Evolutionary conservation across 2,797 vertebrate genomes (phyloP), one percentile per base, ranked within the genome.

Genomic region (Sebastes oblongus): DNA sequence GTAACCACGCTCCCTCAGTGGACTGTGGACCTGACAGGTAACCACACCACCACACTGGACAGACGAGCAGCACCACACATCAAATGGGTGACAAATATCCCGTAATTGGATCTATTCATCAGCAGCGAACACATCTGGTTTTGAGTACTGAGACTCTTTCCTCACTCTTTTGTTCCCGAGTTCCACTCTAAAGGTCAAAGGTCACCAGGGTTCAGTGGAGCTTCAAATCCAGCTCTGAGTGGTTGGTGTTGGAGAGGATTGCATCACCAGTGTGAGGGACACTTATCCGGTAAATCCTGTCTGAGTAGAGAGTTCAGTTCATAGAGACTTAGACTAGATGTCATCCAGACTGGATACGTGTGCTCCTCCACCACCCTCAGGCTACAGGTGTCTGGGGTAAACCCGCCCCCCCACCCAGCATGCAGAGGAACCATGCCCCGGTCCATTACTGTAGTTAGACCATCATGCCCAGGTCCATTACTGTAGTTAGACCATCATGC

Each of bases 61-160:
- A 78, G 73, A 86, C 90, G 30, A 78, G 70, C 80, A 80, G 85
- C 86, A 92, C 81, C 29, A 29, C 29, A 91, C 89, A 93, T 94
- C 91, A 95, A 92, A 92, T 82, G 91, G 88, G 86, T 94, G 94
- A 95, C 92, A 95, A 95, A 94, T 92, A 91, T 89, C 80, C 87
- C 80, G 86, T 91, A 94, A 94, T 89, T 94, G 89, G 91, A 94
- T 93, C 90, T 29, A 93, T 95, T 93, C 90, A 94, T 95, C 94
- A 94, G 92, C 74, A 71, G 85, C 58, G 73, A 92, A 93, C 91
- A 89, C 93, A 91, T 95, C 93, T 91, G 92, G 92, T 95, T 60
- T 95, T 92, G 94, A 94, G 92, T 94, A 94, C 94, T 93, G 92
- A 88, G 89, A 66, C 56, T n/a, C 72, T 66, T 30, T 77, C 27